These are phyloP conservation scores for Latheticus oryzae DNA, from an alignment of 2,888 invertebrate genomes.

Conservation along the genomic window DNA sequence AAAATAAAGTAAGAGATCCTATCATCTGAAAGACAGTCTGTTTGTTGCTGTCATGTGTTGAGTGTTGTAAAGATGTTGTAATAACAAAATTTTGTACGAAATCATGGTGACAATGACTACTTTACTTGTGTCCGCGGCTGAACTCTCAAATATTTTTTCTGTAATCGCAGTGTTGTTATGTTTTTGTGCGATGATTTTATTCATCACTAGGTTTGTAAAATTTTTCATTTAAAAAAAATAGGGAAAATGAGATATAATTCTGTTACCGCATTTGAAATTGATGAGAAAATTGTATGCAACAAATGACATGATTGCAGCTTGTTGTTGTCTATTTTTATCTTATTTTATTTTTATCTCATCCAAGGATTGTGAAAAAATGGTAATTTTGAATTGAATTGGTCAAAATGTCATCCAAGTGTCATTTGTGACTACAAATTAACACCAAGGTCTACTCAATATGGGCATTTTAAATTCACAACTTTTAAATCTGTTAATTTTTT, in stretches of 20 bases:
- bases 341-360: constrained; percentile 5
- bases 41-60: constrained; percentile 20
- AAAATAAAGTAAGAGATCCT: constrained; percentile 16
- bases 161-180: constrained; percentile 79
- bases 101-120: constrained; percentile 67
- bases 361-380: background rate
- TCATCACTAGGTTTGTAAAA: constrained; percentile 75
- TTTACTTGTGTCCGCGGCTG: constrained; percentile 76
- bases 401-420: background rate
- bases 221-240: no score
- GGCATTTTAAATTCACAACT: no score
- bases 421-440: background rate
- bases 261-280: no score
- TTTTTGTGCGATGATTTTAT: constrained; percentile 80
- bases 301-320: no score
- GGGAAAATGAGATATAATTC: no score
- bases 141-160: constrained; percentile 81
- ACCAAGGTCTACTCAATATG: background rate
- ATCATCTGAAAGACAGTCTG: constrained; percentile 20
- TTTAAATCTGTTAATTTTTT: no score
- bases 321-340: no score
- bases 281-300: no score
- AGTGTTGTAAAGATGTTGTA: constrained; percentile 18
- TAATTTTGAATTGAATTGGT: background rate
- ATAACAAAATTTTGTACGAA: constrained; percentile 7